Percentiles rank a stretch among this genome's conserved stretches.
Evolutionary conservation across 2,113 vertebrate genomes (phyloP).

Genomic region (Perccottus glenii): DNA sequence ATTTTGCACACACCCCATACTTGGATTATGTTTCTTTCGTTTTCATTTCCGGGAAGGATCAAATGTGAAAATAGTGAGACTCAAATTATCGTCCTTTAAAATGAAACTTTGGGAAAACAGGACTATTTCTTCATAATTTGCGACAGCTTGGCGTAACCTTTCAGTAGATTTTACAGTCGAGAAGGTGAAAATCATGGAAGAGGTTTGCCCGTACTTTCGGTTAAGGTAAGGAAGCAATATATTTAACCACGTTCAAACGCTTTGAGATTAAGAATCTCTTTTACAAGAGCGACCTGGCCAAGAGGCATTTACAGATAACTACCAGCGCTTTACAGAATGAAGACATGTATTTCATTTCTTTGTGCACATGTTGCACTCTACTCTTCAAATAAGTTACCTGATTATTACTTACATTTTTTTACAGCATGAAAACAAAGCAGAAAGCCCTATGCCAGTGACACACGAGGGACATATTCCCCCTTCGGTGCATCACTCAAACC

Average conservation of each 20-base stretch:
- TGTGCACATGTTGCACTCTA: too few species aligned
- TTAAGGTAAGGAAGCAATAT: slow-evolving; percentile 77
- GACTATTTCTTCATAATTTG: background rate
- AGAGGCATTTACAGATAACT: background rate
- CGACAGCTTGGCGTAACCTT: background rate
- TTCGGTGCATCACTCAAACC: slow-evolving; percentile 11
- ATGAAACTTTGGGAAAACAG: background rate
- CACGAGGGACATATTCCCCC: slow-evolving; percentile 7
- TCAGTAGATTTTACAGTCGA: slow-evolving; percentile 6
- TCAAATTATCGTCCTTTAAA: background rate
- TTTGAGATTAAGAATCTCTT: background rate
- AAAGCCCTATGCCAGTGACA: slow-evolving; percentile 12
- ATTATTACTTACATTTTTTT: slow-evolving; percentile 1
- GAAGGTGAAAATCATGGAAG: slow-evolving; percentile 45
- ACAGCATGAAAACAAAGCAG: slow-evolving; percentile 43
- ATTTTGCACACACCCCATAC: slow-evolving; percentile 36
- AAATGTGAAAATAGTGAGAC: slow-evolving; percentile 49
- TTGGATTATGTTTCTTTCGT: slow-evolving; percentile 79
- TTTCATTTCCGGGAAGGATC: slow-evolving; percentile 87
- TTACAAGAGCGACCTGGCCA: background rate
- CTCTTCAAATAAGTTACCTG: too few species aligned
- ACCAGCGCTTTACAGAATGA: background rate
- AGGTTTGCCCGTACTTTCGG: slow-evolving; percentile 52
- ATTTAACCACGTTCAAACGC: too few species aligned
- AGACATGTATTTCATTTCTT: rapidly evolving